A percentile compares a stretch with the other conserved stretches of the same genome.
Conservation (phyloP, 2,113 vertebrate species). For the Meles meles region DNA sequence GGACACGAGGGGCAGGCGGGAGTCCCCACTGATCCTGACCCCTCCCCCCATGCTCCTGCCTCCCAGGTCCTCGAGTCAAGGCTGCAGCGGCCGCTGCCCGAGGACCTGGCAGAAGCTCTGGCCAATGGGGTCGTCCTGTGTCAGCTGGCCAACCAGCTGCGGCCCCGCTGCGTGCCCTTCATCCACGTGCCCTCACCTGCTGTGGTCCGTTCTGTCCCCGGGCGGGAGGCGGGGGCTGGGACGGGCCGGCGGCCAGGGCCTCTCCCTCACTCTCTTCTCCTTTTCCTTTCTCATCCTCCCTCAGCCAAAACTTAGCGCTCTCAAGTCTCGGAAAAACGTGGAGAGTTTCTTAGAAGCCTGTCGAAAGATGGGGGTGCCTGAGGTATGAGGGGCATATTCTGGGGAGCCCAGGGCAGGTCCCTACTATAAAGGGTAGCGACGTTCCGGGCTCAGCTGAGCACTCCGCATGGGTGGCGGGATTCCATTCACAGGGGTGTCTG, state of each 20-base stretch:
- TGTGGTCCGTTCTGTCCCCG: slow-evolving; percentile 84
- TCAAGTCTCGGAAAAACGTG: slow-evolving; percentile 90
- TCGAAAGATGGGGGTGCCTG: slow-evolving; percentile 88
- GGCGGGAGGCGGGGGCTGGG: neutral
- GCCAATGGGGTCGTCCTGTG: slow-evolving; percentile 90
- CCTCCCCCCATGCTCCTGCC: too few species aligned
- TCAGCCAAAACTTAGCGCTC: slow-evolving; percentile 90
- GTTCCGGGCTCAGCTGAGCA: neutral
- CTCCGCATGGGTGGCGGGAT: neutral
- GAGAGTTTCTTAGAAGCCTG: slow-evolving; percentile 92
- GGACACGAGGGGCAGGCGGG: neutral
- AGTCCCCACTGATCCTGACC: neutral
- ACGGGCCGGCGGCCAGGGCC: too few species aligned
- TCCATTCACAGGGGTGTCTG: neutral
- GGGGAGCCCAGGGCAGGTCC: neutral
- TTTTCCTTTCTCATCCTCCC: neutral
- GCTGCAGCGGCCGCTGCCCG: slow-evolving; percentile 82
- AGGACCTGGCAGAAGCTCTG: slow-evolving; percentile 87
- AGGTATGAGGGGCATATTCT: slow-evolving; percentile 81
- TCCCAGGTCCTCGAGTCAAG: slow-evolving; percentile 85
- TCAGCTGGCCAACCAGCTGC: slow-evolving; percentile 90
- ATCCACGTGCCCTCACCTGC: slow-evolving; percentile 93
- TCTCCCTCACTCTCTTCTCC: neutral
- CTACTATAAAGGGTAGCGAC: neutral
- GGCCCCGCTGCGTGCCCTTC: slow-evolving; percentile 87